Percentiles rank a stretch among this genome's conserved stretches.
These are phyloP conservation scores for Thera obeliscata DNA, from an alignment of 2,888 invertebrate species.

Conservation along the genomic window DNA sequence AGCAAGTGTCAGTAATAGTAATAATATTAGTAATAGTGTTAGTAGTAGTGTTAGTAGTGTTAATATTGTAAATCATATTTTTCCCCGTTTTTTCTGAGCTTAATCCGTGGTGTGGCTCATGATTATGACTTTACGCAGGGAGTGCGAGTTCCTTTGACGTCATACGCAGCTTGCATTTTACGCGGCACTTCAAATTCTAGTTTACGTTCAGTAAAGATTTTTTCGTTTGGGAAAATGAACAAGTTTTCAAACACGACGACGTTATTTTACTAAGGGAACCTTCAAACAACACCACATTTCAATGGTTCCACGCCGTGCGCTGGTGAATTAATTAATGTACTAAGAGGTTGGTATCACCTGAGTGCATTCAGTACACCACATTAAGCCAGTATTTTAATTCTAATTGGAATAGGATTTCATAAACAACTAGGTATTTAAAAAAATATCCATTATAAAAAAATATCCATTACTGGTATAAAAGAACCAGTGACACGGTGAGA, in stretches of 20 bases:
- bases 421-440: no score
- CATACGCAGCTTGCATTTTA: constrained; percentile 71
- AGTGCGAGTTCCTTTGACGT: constrained; percentile 77
- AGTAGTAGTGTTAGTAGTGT: no score
- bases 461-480: no score
- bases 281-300: constrained; percentile 2
- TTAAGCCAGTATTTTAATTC: no score
- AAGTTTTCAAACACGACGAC: constrained; percentile 25
- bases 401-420: no score
- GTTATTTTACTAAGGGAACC: constrained; percentile 23
- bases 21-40: no score
- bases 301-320: not conserved
- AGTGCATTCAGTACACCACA: no score
- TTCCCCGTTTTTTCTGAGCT: no score
- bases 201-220: constrained; percentile 53
- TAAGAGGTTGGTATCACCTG: not conserved
- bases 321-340: constrained; percentile 6
- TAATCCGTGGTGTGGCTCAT: constrained; percentile 33
- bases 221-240: constrained; percentile 28
- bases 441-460: no score
- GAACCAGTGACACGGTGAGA: no score
- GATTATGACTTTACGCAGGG: constrained; percentile 64
- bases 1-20: not conserved
- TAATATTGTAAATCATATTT: no score
- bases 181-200: constrained; percentile 71